phyloP scores from a whole-genome alignment of 2,888 invertebrate genomes.

The Dicranocentrus wangi region DNA sequence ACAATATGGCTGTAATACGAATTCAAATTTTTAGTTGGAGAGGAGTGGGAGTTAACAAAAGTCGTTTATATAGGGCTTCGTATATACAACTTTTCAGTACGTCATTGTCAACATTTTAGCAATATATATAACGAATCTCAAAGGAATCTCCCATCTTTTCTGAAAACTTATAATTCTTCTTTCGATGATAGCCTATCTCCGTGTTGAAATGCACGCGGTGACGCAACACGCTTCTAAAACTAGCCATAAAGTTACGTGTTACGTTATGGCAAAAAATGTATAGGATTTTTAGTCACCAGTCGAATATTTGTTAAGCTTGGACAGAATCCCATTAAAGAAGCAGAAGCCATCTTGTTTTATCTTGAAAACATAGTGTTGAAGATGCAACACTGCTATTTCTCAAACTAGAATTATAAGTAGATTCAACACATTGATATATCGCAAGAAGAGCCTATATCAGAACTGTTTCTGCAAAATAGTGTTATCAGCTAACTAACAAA shows the following conservation, averaged over 20 bases:
- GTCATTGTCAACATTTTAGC: conserved; percentile 32
- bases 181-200: background rate
- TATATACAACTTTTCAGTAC: conserved; percentile 17
- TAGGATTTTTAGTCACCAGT: background rate
- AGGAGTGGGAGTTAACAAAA: conserved; percentile 10
- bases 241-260: conserved; percentile 1
- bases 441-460: no score
- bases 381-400: no score
- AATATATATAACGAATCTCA: conserved; percentile 18
- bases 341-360: no score
- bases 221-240: background rate
- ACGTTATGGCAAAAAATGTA: background rate
- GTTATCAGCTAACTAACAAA: no score
- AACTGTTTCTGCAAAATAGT: no score
- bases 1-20: background rate
- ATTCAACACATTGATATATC: no score
- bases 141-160: background rate
- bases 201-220: background rate
- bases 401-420: no score
- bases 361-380: no score
- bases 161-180: conserved; percentile 21
- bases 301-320: no score
- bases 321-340: no score
- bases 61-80: background rate
- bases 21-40: conserved; percentile 4